Evolutionary conservation across 2,797 vertebrate species (phyloP).

Genomic region (Sebastes jordani): DNA sequence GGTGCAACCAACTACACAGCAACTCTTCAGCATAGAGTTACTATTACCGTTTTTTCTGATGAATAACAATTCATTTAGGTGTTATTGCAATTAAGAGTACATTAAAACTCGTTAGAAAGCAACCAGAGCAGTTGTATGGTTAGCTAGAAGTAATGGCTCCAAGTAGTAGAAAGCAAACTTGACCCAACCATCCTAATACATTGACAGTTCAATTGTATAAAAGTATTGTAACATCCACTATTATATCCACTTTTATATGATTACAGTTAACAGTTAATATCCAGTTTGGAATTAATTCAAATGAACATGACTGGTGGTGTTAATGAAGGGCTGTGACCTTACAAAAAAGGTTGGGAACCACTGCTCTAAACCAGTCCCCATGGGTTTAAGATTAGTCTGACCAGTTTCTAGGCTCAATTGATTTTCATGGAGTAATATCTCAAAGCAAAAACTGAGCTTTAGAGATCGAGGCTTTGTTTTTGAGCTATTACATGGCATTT

Average conservation of each 20-base stretch:
- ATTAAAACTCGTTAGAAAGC: too few species aligned
- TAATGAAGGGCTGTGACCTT: not conserved
- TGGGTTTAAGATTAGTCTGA: conserved; percentile 2
- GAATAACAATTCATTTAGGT: too few species aligned
- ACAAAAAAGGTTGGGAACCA: not conserved
- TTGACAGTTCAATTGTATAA: too few species aligned
- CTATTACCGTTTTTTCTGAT: too few species aligned
- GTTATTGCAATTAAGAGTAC: too few species aligned
- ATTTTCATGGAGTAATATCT: conserved; percentile 6
- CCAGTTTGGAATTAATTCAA: not conserved
- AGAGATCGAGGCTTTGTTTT: not conserved
- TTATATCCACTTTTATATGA: not conserved
- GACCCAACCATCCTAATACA: too few species aligned
- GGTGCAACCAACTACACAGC: too few species aligned
- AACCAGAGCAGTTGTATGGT: too few species aligned
- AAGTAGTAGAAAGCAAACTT: too few species aligned
- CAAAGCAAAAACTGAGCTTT: not conserved
- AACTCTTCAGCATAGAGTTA: too few species aligned
- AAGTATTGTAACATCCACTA: not conserved
- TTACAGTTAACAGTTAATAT: not conserved
- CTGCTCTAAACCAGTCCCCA: not conserved
- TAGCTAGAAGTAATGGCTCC: too few species aligned
- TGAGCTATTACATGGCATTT: not conserved
- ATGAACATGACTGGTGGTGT: not conserved
- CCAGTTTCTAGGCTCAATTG: not conserved